Evolutionary conservation across 2,888 invertebrate genomes (phyloP).

Genomic region (Ommatoiulus sabulosus): DNA sequence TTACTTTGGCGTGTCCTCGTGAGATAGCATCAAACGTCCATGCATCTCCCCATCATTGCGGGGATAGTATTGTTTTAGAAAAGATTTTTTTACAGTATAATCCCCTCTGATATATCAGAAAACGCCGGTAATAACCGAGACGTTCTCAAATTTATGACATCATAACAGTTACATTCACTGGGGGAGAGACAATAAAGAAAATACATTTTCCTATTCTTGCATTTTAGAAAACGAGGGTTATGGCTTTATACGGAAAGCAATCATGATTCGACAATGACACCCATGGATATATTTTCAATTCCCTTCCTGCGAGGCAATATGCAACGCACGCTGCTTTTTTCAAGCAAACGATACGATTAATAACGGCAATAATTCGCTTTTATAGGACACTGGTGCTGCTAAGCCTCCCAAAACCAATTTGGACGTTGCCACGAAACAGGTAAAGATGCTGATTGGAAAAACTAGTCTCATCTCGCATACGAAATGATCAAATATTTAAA

Average conservation of each 20-base stretch:
- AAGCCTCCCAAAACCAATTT: constrained; percentile 40
- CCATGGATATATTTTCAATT: constrained; percentile 48
- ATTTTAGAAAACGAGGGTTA: constrained; percentile 48
- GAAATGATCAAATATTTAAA: neutral
- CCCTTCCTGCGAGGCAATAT: constrained; percentile 35
- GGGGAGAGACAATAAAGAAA: constrained; percentile 48
- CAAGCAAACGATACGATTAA: constrained; percentile 32
- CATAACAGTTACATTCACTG: constrained; percentile 45
- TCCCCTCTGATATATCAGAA: constrained; percentile 27
- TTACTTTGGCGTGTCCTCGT: neutral
- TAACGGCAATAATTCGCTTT: constrained; percentile 30
- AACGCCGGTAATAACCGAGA: constrained; percentile 41
- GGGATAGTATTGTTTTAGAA: constrained; percentile 15
- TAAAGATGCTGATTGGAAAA: constrained; percentile 28
- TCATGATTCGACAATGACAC: constrained; percentile 44
- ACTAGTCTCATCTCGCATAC: neutral
- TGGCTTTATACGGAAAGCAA: constrained; percentile 47
- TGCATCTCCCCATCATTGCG: neutral
- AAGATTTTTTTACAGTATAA: constrained; percentile 15
- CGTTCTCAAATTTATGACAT: constrained; percentile 44
- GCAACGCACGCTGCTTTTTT: constrained; percentile 6
- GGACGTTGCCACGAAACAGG: constrained; percentile 30
- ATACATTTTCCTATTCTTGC: constrained; percentile 47
- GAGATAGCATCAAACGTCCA: neutral
- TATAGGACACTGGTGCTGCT: constrained; percentile 37